These are phyloP conservation scores for Nasua narica DNA, from an alignment of 2,797 vertebrate species.

Conservation along the genomic window DNA sequence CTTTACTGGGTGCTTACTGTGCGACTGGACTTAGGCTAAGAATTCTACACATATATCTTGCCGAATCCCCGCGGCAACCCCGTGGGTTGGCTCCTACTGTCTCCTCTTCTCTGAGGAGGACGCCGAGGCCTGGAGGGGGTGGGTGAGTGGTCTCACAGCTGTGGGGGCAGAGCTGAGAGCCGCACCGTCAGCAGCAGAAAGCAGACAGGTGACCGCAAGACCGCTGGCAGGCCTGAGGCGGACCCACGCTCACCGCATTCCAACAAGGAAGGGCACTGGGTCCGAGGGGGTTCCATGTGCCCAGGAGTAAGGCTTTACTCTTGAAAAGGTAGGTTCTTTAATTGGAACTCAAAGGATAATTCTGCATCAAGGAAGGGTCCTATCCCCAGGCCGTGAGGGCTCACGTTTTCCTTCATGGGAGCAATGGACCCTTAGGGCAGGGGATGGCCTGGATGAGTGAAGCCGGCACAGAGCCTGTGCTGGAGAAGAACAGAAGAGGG, in stretches of 20 bases:
- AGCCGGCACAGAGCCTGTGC: not conserved
- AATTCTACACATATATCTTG: not conserved
- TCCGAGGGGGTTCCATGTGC: not conserved
- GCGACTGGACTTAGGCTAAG: not conserved
- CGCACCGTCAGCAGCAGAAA: not conserved
- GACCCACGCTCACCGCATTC: fast-evolving
- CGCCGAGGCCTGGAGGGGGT: not conserved
- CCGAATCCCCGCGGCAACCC: not conserved
- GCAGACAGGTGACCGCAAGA: not conserved
- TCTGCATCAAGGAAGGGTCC: not conserved
- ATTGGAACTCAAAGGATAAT: not conserved
- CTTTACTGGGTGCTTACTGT: not conserved
- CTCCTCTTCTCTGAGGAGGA: not conserved
- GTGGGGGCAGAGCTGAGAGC: not conserved
- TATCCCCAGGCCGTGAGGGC: not conserved
- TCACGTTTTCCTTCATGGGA: not conserved
- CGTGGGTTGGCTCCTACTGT: not conserved
- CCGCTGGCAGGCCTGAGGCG: not conserved
- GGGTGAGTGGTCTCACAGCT: not conserved
- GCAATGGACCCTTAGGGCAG: not conserved
- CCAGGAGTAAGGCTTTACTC: not conserved
- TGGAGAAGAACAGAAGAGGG: not conserved
- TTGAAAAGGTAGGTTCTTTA: not conserved
- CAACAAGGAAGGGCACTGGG: not conserved
- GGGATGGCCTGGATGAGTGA: not conserved